A percentile compares a stretch with the other conserved stretches of the same genome.
phyloP scores from a whole-genome alignment of 2,888 invertebrate genomes.

The Apodemia zela region DNA sequence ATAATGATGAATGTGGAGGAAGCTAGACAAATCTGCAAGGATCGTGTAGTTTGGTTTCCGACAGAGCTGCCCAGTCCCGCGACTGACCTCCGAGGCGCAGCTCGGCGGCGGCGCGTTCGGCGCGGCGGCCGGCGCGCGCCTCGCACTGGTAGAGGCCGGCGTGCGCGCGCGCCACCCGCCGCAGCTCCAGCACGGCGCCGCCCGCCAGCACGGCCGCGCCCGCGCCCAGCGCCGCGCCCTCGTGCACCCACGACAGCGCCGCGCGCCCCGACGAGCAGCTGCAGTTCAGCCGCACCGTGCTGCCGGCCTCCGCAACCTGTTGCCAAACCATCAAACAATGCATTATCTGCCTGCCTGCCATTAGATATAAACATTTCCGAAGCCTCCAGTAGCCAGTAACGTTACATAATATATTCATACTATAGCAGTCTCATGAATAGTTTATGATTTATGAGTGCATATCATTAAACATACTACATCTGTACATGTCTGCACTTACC shows the following conservation, averaged over 20 bases:
- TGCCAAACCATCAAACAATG: too few species aligned
- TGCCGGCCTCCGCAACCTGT: constrained; percentile 84
- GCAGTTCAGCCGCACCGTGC: constrained; percentile 85
- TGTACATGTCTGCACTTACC: constrained; percentile 54
- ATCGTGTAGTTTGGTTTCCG: too few species aligned
- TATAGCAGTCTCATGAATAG: too few species aligned
- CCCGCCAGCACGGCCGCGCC: constrained; percentile 74
- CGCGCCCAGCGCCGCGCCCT: constrained; percentile 79
- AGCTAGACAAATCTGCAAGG: too few species aligned
- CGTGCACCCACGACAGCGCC: constrained; percentile 84
- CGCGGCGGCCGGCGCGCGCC: constrained; percentile 84
- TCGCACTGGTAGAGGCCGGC: constrained; percentile 94
- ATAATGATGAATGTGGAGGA: too few species aligned
- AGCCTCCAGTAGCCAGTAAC: too few species aligned
- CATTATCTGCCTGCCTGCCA: too few species aligned
- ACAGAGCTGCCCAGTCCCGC: too few species aligned
- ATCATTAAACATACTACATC: too few species aligned
- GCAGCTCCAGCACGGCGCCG: constrained; percentile 49
- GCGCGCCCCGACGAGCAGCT: constrained; percentile 63
- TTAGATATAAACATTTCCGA: too few species aligned
- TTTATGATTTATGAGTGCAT: too few species aligned
- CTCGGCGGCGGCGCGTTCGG: constrained; percentile 88
- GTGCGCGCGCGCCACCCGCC: constrained; percentile 84
- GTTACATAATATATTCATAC: too few species aligned
- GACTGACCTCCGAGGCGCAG: constrained; percentile 86